Base-by-base conservation (phyloP, 2,888 invertebrate genomes). In the Torymus tubicola region DNA sequence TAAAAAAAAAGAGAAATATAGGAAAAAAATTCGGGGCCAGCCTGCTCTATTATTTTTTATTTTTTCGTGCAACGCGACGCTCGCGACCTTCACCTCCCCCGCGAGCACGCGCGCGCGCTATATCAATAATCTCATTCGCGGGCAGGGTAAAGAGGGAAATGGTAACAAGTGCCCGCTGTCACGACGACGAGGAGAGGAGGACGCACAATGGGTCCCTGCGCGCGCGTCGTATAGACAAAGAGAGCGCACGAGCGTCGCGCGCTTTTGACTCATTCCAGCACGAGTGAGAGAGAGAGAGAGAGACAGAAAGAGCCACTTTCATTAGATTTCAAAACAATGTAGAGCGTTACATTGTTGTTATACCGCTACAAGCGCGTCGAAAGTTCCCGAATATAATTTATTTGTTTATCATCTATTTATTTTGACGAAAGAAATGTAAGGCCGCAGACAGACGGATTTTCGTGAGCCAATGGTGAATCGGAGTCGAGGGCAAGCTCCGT, bases 131-230 rank as follows among this genome's bases (percentile, higher is more conserved):
- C 63, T 64, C 53, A 16, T 50, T 42, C 8, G 42, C 42, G 42
- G 8, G 21, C 1, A 21, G 21, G 2, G 2, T 1, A 2, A 21
- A 2, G 42, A 16, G 57, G 64, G 63, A 77, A 69, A 77, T 57
- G 64, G 76, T 69, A 77, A 77, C 77, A 77, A 77, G 77, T 77
- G 77, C 77, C 57, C 16, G 14, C 67, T 67, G 67, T 75, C 77
- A 70, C 70, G 77, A 77, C 60, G 5, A 31, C 31, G 31, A 31
- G 2, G 31, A 5, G 14, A 16, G 18, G 8, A 8, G n/a, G 65
- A 55, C 14, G 24, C 18, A 71, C 60, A 76, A 63, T 61, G 55
- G 75, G 60, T 57, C 42, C 63, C 21, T 18, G 24, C 24, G 21
- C 21, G 21, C 21, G 21, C 8, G 8, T 42, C 5, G 3, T 31